Percentiles rank a stretch among this genome's conserved stretches.
Conservation (phyloP, 1,140 invertebrate species). For the Gonatopus flavifemur region DNA sequence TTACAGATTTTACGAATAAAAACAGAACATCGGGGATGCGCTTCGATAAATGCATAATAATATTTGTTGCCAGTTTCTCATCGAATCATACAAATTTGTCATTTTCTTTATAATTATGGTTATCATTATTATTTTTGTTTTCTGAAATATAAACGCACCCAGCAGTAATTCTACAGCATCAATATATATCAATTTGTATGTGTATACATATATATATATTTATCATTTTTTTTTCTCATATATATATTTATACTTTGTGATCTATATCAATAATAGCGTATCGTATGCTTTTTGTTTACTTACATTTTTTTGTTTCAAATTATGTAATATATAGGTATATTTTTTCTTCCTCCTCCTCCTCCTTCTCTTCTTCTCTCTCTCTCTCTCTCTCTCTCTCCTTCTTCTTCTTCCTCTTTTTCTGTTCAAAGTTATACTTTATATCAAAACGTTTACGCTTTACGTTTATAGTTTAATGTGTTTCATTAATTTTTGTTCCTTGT, state of each 20-base stretch:
- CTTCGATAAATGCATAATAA: too few relatives aligned
- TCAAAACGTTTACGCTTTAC: too few relatives aligned
- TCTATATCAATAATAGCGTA: conserved; percentile 58
- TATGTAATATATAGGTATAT: conserved; percentile 56
- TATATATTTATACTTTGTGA: conserved; percentile 52
- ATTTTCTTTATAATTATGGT: too few relatives aligned
- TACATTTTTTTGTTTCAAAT: conserved; percentile 54
- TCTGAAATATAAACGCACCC: conserved; percentile 41
- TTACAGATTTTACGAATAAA: too few relatives aligned
- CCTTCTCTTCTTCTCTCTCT: conserved; percentile 33
- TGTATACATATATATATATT: conserved; percentile 47
- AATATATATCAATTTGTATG: conserved; percentile 46
- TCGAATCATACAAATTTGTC: too few relatives aligned
- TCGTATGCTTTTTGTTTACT: conserved; percentile 56
- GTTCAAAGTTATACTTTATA: conserved; percentile 51
- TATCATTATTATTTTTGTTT: conserved; percentile 16
- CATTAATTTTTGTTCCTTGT: too few relatives aligned
- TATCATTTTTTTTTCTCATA: conserved; percentile 47
- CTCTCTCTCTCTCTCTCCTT: conserved; percentile 36
- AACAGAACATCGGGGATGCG: too few relatives aligned
- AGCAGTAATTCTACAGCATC: conserved; percentile 45
- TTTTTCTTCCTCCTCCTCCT: conserved; percentile 33
- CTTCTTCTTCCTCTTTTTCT: conserved; percentile 30
- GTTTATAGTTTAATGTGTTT: too few relatives aligned
- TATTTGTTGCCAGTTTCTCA: too few relatives aligned